Conservation (phyloP, 2,797 vertebrate species). For the Lithobates sylvaticus region DNA sequence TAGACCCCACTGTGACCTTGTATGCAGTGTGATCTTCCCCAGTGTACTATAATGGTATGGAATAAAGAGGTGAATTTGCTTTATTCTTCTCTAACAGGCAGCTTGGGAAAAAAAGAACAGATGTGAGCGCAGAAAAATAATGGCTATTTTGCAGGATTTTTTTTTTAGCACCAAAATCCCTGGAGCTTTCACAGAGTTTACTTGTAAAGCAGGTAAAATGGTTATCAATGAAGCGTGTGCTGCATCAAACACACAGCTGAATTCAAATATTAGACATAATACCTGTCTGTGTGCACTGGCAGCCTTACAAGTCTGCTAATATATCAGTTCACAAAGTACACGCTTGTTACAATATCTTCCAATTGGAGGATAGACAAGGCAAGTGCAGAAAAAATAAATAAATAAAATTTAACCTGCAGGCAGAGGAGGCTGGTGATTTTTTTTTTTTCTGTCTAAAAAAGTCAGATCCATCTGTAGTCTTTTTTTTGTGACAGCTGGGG, state of each 20-base stretch:
- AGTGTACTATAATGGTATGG: not conserved
- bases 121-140: slow-evolving; percentile 39
- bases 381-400: not conserved
- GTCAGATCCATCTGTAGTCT: not conserved
- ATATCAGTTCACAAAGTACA: slow-evolving; percentile 8
- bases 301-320: slow-evolving; percentile 26
- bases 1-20: not conserved
- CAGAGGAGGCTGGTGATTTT: not conserved
- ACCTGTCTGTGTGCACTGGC: slow-evolving; percentile 13
- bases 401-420: not conserved
- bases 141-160: slow-evolving; percentile 34
- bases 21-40: no score
- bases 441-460: not conserved
- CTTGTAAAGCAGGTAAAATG: slow-evolving; percentile 56
- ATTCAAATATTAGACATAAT: slow-evolving; percentile 47
- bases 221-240: slow-evolving; percentile 53
- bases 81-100: not conserved
- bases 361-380: not conserved
- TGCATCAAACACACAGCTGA: slow-evolving; percentile 52
- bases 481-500: not conserved
- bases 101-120: slow-evolving; percentile 1
- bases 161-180: slow-evolving; percentile 33
- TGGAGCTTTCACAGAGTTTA: slow-evolving; percentile 46
- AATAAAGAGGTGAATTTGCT: not conserved
- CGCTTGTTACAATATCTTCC: not conserved